Evolutionary conservation across 1,140 invertebrate species (phyloP), one percentile per base, ranked within the genome.

Genomic region (Zaprionus capensis): DNA sequence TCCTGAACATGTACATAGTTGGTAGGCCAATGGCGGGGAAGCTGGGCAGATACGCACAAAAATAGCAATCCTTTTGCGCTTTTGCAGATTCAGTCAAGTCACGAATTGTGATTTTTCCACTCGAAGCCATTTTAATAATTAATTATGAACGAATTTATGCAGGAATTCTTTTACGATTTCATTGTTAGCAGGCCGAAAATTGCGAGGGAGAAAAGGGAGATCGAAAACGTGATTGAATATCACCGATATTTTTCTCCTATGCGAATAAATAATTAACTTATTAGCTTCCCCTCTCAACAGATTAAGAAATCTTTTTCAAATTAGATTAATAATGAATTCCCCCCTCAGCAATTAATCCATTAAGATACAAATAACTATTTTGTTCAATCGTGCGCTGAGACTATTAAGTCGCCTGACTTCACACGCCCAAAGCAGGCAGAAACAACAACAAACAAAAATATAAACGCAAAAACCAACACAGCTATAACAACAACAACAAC

Each of bases 81-180:
- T 82, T 87, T 84, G 53, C 41, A 57, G 56, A 76, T 85, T 73
- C 59, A 76, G 71, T 79, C 71, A 56, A 70, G 79, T 86, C 82
- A 86, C 82, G 82, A 82, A 71, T 87, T 82, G 66, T 74, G 66
- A 87, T 66, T 87, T 86, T 86, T 86, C 73, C 67, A 78, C 80
- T 78, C 58, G 77, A 88, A 70, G 66, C 67, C 56, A 67, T 75
- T 87, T 75, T 70, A 63, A 58, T 86, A 74, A 80, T 87, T 82
- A 86, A 86, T 87, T 80, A 87, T 82, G 17, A 63, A 70, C 56
- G 34, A 41, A 49, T 64, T 31, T 61, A 34, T 51, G 38, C 15
- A 55, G 34, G 46, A 41, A 72, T 41, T 56, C 49, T 26, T 51
- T 34, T 51, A 34, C 57, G 36, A 59, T 71, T 76, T 61, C 66